phyloP scores from a whole-genome alignment of 2,888 invertebrate species.

The Pycnomerus fuliginosus region DNA sequence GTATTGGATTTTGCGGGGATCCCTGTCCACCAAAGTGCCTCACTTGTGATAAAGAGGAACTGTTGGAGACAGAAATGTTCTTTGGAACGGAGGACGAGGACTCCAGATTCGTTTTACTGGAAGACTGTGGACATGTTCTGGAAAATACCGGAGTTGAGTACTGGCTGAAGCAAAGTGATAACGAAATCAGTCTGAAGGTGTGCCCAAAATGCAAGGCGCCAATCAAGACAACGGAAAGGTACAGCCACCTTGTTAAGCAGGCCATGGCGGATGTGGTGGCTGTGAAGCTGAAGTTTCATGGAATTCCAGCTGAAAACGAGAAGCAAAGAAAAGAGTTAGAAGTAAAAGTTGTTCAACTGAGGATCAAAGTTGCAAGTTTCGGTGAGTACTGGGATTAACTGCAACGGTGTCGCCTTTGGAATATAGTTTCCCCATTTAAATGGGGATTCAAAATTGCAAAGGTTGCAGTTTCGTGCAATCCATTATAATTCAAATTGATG shows the following conservation, averaged over 20 bases:
- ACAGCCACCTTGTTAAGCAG: constrained; percentile 34
- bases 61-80: constrained; percentile 34
- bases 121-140: constrained; percentile 39
- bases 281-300: constrained; percentile 51
- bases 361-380: too few relatives aligned
- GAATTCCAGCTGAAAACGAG: constrained; percentile 42
- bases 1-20: constrained; percentile 74
- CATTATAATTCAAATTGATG: too few relatives aligned
- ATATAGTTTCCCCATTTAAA: too few relatives aligned
- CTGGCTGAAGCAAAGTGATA: constrained; percentile 28
- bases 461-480: too few relatives aligned
- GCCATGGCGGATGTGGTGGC: constrained; percentile 29
- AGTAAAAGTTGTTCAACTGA: too few relatives aligned
- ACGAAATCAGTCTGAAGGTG: constrained; percentile 25
- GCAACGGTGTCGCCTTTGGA: too few relatives aligned
- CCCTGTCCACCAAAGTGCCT: constrained; percentile 43
- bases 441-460: too few relatives aligned
- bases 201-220: constrained; percentile 37
- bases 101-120: constrained; percentile 35
- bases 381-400: too few relatives aligned
- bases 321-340: too few relatives aligned
- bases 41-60: constrained; percentile 30
- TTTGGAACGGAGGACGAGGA: constrained; percentile 39
- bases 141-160: constrained; percentile 34
- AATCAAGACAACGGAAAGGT: constrained; percentile 36